phyloP scores from a whole-genome alignment of 2,113 vertebrate species.

The Ciconia boyciana region DNA sequence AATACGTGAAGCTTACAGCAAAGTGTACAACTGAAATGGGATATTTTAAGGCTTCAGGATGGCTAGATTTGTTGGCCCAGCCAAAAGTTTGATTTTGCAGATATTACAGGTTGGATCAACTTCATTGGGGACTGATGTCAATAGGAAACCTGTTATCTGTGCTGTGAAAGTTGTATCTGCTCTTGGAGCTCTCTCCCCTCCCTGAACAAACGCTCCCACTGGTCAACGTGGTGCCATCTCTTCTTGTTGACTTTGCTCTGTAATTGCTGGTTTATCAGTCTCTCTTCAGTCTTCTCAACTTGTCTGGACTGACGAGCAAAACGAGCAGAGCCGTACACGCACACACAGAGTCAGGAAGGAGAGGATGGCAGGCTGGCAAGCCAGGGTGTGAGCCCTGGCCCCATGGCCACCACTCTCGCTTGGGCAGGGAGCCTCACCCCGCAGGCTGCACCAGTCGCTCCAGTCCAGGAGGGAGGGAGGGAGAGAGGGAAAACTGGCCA shows the following conservation, averaged over 20 bases:
- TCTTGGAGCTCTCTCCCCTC: neutral
- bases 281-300: neutral
- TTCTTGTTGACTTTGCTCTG: constrained; percentile 54
- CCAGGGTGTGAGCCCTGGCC: neutral
- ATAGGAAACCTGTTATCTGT: constrained; percentile 28
- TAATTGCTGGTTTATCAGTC: constrained; percentile 55
- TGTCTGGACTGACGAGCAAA: neutral
- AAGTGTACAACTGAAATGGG: neutral
- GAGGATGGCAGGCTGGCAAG: neutral
- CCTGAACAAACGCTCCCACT: neutral
- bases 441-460: neutral
- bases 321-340: rapidly evolving
- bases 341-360: neutral
- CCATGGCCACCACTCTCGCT: rapidly evolving
- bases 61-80: neutral
- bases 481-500: neutral
- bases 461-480: neutral
- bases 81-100: neutral
- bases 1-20: neutral
- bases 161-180: neutral
- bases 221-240: constrained; percentile 30
- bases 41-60: neutral
- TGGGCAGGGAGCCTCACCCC: neutral
- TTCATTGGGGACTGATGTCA: neutral
- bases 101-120: neutral